phyloP scores from a whole-genome alignment of 2,797 vertebrate genomes.

The Tympanoctomys barrerae region DNA sequence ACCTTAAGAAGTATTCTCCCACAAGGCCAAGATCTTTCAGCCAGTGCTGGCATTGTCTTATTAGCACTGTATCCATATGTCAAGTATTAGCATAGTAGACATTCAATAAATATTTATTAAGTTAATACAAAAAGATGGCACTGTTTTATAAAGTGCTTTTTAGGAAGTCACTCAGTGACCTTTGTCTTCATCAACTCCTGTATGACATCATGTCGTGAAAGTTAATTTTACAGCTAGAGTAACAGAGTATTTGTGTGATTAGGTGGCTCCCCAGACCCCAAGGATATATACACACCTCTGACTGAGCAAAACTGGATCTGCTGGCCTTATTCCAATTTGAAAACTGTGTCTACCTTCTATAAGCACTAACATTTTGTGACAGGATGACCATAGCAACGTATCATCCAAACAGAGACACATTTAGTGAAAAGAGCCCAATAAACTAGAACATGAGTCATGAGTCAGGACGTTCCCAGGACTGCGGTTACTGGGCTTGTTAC shows the following conservation, averaged over 20 bases:
- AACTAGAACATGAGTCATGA: neutral
- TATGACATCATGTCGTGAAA: neutral
- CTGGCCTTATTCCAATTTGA: neutral
- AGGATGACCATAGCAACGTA: neutral
- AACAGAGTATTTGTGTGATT: neutral
- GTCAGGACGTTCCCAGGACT: neutral
- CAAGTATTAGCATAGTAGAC: neutral
- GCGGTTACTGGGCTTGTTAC: neutral
- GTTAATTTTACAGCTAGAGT: neutral
- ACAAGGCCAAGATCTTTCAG: neutral
- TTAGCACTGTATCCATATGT: no score
- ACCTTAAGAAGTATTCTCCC: no score
- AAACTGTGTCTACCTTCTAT: neutral
- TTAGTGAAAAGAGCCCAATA: neutral
- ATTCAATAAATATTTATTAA: neutral
- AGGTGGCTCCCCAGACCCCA: neutral
- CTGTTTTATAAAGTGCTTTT: neutral
- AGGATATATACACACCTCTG: neutral
- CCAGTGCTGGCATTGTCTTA: neutral
- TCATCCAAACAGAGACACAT: neutral
- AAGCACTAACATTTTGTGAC: neutral
- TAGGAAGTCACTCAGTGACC: neutral
- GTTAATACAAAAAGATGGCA: neutral
- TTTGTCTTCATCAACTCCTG: neutral
- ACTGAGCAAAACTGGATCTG: neutral